Base-by-base conservation (phyloP, 1,140 invertebrate genomes). In the Pissodes strobi region DNA sequence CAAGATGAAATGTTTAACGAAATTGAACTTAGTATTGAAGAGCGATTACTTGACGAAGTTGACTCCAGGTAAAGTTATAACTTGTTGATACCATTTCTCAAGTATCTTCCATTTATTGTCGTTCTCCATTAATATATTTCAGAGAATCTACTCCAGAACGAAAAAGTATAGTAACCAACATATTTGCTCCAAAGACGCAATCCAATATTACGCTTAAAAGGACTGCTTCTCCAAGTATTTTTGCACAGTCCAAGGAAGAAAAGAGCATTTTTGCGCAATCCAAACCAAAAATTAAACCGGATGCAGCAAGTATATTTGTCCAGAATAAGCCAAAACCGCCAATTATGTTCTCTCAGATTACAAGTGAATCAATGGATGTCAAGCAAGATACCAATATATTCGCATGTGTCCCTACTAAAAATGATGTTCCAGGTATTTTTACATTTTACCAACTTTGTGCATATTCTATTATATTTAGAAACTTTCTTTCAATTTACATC, bases 1-100 rank as follows among this genome's bases (percentile, higher is more conserved):
- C 86, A 76, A 81, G 85, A 74, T 75, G 68, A 71, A 8, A 41
- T 66, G 9, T 66, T 74, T 2, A 58, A 64, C 19, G 64, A 72
- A 46, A 17, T 60, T 15, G 56, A 68, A 38, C n/a, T 21, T 9
- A 53, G 48, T 58, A 39, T 66, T 51, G 67, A 68, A 58, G 58
- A 62, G 6, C 25, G 43, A 53, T 18, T 55, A 25, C 22, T 53
- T 2, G 64, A 66, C 5, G 64, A 6, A 21, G 27, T 3, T 18
- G 45, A 66, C 10, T 46, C 49, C 1, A 64, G 61, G 61, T 64
- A 46, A 37, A 27, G 9, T 27, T 27, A 27, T 27, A 27, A 27
- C 3, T 5, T 27, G 9, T 27, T 27, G 4, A 27, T 27, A 27
- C 9, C 9, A 27, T n/a, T n/a, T n/a, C n/a, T n/a, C n/a, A n/a